Evolutionary conservation across 2,797 vertebrate genomes (phyloP), one percentile per base, ranked within the genome.

Genomic region (Hafferia zeledoni): DNA sequence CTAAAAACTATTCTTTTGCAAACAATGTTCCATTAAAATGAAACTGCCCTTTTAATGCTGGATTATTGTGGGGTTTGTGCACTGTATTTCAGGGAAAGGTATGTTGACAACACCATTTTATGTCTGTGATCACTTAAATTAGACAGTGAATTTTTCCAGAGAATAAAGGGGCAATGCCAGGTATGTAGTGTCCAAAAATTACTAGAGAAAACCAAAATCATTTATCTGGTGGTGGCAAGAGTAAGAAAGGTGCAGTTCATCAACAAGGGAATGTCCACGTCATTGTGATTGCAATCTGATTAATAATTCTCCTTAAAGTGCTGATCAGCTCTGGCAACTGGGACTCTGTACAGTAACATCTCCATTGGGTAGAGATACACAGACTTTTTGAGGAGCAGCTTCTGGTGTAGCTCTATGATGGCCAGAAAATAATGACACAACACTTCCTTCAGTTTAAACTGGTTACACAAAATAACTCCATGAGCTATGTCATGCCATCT

Each of bases 331-430:
- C 18, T 4, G 75, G 44, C 30, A 52, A 31, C 28, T 60, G 27
- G 33, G 33, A 37, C 18, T 37, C 56, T 31, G 49, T 23, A 24
- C 3, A 44, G n/a, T 24, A 52, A 23, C 23, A 43, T 23, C 44
- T 43, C 65, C 49, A 6, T 0, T 17, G 49, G n/a, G 49, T 7
- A 30, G 47, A 52, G 39, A 44, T 18, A 30, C 2, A n/a, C 13
- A 33, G 10, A 9, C 17, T 31, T 63, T 71, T 12, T 10, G 24
- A 77, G 56, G 16, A 60, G 33, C 37, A 81, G 53, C 8, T 83
- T 11, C 47, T 67, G 47, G 49, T 16, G 17, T 0, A n/a, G 15
- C 2, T 65, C 60, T 24, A 17, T 0, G 2, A 27, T 12, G 23
- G 35, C 60, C 79, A 77, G 31, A 75, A 85, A 70, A 85, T 15